A percentile compares a stretch with the other conserved stretches of the same genome.
phyloP scores from a whole-genome alignment of 2,113 vertebrate species.

The Pholis gunnellus region DNA sequence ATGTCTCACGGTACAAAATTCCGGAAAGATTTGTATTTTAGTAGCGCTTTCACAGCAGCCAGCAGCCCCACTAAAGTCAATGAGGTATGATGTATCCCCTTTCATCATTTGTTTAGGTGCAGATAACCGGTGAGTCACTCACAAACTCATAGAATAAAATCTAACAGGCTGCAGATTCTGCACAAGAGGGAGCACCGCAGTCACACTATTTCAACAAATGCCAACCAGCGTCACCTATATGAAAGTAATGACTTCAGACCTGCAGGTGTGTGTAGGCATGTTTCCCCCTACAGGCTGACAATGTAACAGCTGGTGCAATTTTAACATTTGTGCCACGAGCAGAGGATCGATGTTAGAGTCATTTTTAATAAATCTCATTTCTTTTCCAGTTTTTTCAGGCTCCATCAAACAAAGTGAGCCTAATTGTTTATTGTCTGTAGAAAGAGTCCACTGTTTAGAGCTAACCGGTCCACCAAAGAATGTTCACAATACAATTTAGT shows the following conservation, averaged over 20 bases:
- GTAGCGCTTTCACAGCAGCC: not conserved
- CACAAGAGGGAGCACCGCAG: not conserved
- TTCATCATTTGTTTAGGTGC: not conserved
- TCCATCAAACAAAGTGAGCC: not conserved
- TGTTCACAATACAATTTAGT: not conserved
- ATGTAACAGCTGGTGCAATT: not conserved
- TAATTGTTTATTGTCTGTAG: not conserved
- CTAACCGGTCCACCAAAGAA: not conserved
- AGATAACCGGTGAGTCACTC: not conserved
- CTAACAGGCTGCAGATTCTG: not conserved
- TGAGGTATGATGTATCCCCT: not conserved
- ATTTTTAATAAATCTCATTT: not conserved
- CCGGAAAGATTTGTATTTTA: too few relatives aligned
- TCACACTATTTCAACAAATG: not conserved
- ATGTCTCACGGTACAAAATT: too few relatives aligned
- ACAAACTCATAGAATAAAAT: not conserved
- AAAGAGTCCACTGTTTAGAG: not conserved
- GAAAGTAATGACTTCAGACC: not conserved
- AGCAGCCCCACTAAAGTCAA: not conserved
- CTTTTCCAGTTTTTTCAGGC: not conserved
- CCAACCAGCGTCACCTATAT: not conserved
- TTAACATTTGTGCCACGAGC: not conserved
- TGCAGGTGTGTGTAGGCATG: not conserved
- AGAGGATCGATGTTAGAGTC: not conserved
- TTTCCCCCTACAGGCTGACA: not conserved